These are phyloP conservation scores for Morone saxatilis DNA, from an alignment of 2,113 vertebrate genomes.

Conservation along the genomic window DNA sequence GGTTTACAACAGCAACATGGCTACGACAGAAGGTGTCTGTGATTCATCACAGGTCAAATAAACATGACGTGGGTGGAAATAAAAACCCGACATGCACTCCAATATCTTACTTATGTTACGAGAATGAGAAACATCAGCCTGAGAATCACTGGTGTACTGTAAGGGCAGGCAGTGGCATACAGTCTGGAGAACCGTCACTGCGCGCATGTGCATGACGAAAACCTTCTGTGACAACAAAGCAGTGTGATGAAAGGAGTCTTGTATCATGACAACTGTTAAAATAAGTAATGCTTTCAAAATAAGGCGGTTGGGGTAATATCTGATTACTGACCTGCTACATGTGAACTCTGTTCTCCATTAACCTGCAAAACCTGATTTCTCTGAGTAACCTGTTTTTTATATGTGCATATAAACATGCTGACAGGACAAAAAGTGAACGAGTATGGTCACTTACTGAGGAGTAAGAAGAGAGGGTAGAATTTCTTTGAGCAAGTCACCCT, in stretches of 20 bases:
- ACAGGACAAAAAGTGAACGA: background rate
- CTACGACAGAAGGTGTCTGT: background rate
- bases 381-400: background rate
- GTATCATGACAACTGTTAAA: conserved; percentile 3
- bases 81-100: background rate
- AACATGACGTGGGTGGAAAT: background rate
- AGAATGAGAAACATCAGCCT: no score
- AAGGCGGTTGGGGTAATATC: background rate
- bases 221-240: background rate
- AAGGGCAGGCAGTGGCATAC: no score
- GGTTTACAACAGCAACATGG: conserved; percentile 5
- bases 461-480: background rate
- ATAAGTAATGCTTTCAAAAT: background rate
- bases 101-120: background rate
- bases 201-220: background rate
- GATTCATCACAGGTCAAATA: conserved; percentile 5
- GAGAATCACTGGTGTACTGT: no score
- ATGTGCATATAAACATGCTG: background rate
- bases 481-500: conserved; percentile 4
- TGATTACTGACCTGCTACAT: background rate
- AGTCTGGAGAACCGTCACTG: no score
- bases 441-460: background rate
- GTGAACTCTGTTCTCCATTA: background rate
- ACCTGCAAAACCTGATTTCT: conserved; percentile 2
- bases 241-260: background rate